These are phyloP conservation scores for Malurus elegans DNA, from an alignment of 2,113 vertebrate genomes.

Conservation along the genomic window DNA sequence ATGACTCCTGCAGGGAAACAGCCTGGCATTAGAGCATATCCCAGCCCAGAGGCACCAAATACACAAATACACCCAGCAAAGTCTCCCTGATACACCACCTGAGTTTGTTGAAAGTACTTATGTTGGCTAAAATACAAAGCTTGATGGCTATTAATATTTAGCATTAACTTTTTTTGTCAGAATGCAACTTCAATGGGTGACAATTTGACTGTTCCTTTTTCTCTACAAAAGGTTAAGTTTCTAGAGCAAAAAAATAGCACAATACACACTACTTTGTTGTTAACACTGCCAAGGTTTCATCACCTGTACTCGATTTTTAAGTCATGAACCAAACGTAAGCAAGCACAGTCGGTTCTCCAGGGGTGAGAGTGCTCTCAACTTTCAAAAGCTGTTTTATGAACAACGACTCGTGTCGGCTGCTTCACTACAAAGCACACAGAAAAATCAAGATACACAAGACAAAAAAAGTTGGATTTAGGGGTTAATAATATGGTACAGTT, in stretches of 20 bases:
- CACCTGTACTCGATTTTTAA: slow-evolving; percentile 99
- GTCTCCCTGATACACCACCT: slow-evolving; percentile 85
- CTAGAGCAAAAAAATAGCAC: slow-evolving; percentile 92
- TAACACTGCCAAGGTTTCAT: slow-evolving; percentile 99
- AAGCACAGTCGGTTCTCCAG: slow-evolving; percentile 99
- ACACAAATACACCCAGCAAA: slow-evolving; percentile 89
- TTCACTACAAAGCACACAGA: slow-evolving; percentile 99
- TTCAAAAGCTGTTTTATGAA: slow-evolving; percentile 99
- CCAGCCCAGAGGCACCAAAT: slow-evolving; percentile 76
- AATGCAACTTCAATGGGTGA: slow-evolving; percentile 83
- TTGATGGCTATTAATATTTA: slow-evolving; percentile 84
- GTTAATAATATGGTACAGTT: slow-evolving; percentile 97
- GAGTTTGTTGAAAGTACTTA: slow-evolving; percentile 84
- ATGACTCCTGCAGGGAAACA: slow-evolving; percentile 95
- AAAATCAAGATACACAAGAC: slow-evolving; percentile 99
- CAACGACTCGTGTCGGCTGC: slow-evolving; percentile 99
- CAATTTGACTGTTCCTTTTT: slow-evolving; percentile 81
- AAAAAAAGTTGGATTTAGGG: slow-evolving; percentile 99
- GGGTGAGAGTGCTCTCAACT: slow-evolving; percentile 98
- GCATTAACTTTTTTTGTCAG: slow-evolving; percentile 83
- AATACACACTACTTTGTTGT: slow-evolving; percentile 96
- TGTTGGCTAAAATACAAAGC: slow-evolving; percentile 83
- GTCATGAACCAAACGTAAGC: slow-evolving; percentile 99
- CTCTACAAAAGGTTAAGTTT: slow-evolving; percentile 86
- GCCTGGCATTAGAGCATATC: slow-evolving; percentile 76